Base-by-base conservation (phyloP, 2,888 invertebrate genomes). In the Acrobasis consociella region DNA sequence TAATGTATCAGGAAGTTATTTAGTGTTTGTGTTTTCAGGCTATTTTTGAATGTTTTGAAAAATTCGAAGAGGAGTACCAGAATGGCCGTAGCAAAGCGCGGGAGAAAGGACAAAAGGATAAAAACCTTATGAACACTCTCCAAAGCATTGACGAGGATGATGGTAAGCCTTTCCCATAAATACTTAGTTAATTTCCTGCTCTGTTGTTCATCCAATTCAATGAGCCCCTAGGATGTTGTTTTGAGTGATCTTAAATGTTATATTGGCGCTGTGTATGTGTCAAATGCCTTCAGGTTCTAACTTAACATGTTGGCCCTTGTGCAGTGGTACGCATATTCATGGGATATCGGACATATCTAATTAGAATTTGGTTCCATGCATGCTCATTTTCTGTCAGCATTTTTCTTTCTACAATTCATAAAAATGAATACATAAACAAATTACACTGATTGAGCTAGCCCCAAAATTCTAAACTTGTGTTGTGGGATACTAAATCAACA, bases 91-190 rank as follows among this genome's bases (percentile, higher is more conserved):
- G 64, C 17, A 77, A 74, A 67, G 68, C 74, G 72, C 84, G 83
- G 65, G 87, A 86, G 63, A 85, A 81, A 61, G 59, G 69, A 5
- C 73, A 73, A n/a, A 87, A 83, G 67, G 85, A 86, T 51, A 89
- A 85, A 76, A 82, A 74, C 65, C 72, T 62, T 59, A 67, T 76
- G 73, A 82, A 82, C 56, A 81, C 77, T 22, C 86, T 91, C 64
- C 85, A 90, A 69, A 87, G 88, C 69, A 91, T 92, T 62, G 73
- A 84, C 62, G 91, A 91, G 69, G 87, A 87, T 62, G 91, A 87
- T 69, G 85, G 91, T 88, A 79, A 72, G 68, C 49, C 17, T 16
- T 60, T 7, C 46, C 11, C n/a, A n/a, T 46, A n/a, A 39, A 61
- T 52, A 51, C 15, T 17, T 10, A 39, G 39, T 39, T 16, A 16